Evolutionary conservation across 2,113 vertebrate species (phyloP).

Genomic region (Petaurus breviceps): DNA sequence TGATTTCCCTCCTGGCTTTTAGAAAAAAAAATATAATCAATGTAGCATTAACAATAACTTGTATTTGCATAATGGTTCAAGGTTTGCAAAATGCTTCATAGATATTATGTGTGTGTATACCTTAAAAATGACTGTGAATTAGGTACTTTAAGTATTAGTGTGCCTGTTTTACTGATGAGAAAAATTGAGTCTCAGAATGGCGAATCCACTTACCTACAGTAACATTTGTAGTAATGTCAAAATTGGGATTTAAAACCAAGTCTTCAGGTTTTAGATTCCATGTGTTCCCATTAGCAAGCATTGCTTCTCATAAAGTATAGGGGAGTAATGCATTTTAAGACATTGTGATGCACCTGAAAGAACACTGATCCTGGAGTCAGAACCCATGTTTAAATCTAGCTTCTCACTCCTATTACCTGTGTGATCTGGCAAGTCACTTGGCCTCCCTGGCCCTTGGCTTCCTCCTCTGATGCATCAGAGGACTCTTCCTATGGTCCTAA

Average conservation of each 20-base stretch:
- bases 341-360: neutral
- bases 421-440: neutral
- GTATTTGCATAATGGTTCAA: neutral
- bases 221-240: neutral
- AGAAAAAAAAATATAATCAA: neutral
- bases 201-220: neutral
- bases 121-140: neutral
- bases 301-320: no score
- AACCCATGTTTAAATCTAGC: neutral
- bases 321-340: neutral
- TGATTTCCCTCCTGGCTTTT: neutral
- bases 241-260: neutral
- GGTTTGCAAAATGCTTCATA: neutral
- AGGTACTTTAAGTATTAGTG: neutral
- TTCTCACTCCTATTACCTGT: neutral
- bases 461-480: neutral
- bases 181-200: neutral
- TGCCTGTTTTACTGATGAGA: neutral
- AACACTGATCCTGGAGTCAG: neutral
- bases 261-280: neutral
- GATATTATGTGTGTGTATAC: neutral
- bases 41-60: neutral
- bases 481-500: neutral
- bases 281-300: no score
- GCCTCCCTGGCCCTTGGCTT: neutral